phyloP scores from a whole-genome alignment of 2,797 vertebrate genomes.

The Bufotes viridis region DNA sequence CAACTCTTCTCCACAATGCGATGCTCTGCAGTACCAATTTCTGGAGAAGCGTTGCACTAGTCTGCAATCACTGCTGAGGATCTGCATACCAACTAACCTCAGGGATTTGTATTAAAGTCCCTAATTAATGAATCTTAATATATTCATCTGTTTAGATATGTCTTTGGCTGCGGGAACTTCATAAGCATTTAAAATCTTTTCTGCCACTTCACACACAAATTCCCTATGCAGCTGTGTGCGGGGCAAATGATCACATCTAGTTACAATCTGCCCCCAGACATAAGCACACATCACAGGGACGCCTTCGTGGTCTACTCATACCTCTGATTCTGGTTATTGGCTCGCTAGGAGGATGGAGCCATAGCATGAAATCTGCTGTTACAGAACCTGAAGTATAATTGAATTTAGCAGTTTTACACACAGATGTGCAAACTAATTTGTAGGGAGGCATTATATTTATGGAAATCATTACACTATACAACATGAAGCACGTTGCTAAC shows the following conservation, averaged over 20 bases:
- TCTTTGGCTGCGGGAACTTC: conserved; percentile 55
- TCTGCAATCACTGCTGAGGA: conserved; percentile 11
- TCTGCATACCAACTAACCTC: conserved; percentile 53
- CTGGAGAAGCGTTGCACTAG: not conserved
- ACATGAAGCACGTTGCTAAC: not conserved
- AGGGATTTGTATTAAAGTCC: conserved; percentile 48
- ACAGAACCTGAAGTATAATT: conserved; percentile 20
- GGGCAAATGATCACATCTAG: conserved; percentile 61
- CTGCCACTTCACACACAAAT: conserved; percentile 60
- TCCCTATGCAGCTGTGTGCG: conserved; percentile 46
- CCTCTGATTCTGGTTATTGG: not conserved
- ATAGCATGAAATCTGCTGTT: conserved; percentile 1
- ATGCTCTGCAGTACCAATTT: conserved; percentile 3
- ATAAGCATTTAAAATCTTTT: conserved; percentile 62
- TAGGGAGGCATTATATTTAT: not conserved
- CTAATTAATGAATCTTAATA: conserved; percentile 62
- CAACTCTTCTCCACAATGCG: not conserved
- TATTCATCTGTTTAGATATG: conserved; percentile 59
- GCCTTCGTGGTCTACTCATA: not conserved
- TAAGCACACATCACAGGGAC: conserved; percentile 29
- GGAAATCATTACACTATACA: conserved; percentile 10
- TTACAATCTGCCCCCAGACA: conserved; percentile 60
- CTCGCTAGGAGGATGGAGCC: conserved; percentile 5
- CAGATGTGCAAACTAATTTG: conserved; percentile 25
- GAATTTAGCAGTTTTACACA: conserved; percentile 10